A percentile compares a stretch with the other conserved stretches of the same genome.
phyloP scores from a whole-genome alignment of 2,888 invertebrate genomes.

The Erebia epiphron region DNA sequence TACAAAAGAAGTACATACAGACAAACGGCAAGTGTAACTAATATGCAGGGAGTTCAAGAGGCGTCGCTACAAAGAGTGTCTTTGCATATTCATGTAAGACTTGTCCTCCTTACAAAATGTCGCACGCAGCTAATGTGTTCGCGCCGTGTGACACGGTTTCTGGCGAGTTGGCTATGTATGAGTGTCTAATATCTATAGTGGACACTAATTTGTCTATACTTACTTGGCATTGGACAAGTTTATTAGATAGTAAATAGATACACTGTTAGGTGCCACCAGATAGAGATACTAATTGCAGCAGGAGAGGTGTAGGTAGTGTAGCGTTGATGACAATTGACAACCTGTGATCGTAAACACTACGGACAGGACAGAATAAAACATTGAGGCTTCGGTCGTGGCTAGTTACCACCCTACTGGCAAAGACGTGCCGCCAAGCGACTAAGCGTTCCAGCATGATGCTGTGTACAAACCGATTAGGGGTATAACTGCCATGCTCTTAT shows the following conservation, averaged over 20 bases:
- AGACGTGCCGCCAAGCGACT: too few relatives aligned
- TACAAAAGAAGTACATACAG: constrained; percentile 26
- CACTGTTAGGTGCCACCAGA: background rate
- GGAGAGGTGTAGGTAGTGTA: too few relatives aligned
- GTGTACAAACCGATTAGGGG: too few relatives aligned
- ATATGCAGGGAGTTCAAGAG: constrained; percentile 57
- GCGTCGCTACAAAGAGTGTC: constrained; percentile 62
- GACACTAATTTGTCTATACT: constrained; percentile 55
- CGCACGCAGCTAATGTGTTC: constrained; percentile 52
- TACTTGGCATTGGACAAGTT: constrained; percentile 1
- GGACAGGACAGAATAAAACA: too few relatives aligned
- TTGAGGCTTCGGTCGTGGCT: too few relatives aligned
- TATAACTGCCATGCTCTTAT: too few relatives aligned
- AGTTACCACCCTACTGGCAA: too few relatives aligned
- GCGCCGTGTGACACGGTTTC: constrained; percentile 59
- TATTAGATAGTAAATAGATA: constrained; percentile 1
- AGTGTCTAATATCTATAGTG: constrained; percentile 43
- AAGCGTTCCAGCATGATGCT: too few relatives aligned
- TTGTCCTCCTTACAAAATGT: constrained; percentile 62
- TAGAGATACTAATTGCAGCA: too few relatives aligned
- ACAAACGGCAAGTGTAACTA: constrained; percentile 52
- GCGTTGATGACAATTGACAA: too few relatives aligned
- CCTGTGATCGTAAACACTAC: too few relatives aligned
- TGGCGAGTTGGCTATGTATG: constrained; percentile 21
- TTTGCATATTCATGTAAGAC: constrained; percentile 71